These are phyloP conservation scores for Otocyon megalotis DNA, from an alignment of 2,113 vertebrate species.

Conservation along the genomic window DNA sequence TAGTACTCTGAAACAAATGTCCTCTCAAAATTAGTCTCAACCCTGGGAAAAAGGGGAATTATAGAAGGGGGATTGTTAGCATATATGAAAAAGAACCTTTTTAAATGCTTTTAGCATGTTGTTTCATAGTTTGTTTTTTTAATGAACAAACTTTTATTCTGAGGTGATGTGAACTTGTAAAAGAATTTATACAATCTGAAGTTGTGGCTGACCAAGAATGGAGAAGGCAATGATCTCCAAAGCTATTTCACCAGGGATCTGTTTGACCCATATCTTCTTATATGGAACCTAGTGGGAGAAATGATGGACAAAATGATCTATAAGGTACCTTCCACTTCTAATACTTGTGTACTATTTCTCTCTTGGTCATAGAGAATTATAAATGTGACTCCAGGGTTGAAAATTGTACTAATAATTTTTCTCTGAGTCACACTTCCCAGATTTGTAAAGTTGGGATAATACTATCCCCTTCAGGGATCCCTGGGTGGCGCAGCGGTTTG, in stretches of 20 bases:
- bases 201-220: background rate
- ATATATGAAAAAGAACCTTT: background rate
- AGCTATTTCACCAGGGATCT: background rate
- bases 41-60: background rate
- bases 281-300: background rate
- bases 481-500: no score
- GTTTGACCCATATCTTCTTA: background rate
- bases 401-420: background rate
- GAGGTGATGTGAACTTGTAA: background rate
- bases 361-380: background rate
- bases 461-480: no score
- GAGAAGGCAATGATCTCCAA: background rate
- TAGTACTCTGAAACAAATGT: background rate
- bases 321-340: background rate
- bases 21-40: background rate
- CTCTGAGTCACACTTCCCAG: background rate
- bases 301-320: background rate
- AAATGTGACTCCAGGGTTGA: background rate
- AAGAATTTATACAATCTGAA: background rate
- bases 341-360: background rate
- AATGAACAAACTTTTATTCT: background rate
- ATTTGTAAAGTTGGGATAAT: background rate
- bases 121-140: slow-evolving; percentile 7
- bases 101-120: background rate
- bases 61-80: background rate